A percentile compares a stretch with the other conserved stretches of the same genome.
These are phyloP conservation scores for Nomada flava DNA, from an alignment of 2,888 invertebrate species.

Conservation along the genomic window DNA sequence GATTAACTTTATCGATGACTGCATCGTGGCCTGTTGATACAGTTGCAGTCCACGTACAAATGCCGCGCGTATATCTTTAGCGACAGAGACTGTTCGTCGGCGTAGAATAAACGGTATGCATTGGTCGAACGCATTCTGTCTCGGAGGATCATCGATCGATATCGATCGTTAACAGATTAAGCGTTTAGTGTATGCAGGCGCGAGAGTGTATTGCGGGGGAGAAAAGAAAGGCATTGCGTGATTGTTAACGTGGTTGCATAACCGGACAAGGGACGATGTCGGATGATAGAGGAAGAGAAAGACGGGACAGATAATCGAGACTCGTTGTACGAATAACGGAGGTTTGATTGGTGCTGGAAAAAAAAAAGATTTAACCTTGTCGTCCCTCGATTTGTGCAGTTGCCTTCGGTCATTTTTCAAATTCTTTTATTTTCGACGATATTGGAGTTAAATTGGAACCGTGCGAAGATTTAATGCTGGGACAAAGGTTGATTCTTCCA, in stretches of 20 bases:
- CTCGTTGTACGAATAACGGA: conserved; percentile 41
- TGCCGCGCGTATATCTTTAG: not conserved
- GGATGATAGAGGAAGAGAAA: conserved; percentile 17
- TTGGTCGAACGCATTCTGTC: conserved; percentile 22
- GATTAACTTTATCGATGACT: conserved; percentile 58
- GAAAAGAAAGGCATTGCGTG: conserved; percentile 40
- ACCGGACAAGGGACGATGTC: conserved; percentile 28
- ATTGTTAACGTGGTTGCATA: conserved; percentile 33
- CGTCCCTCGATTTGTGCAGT: conserved; percentile 1
- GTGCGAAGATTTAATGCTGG: not conserved
- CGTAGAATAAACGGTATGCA: conserved; percentile 20
- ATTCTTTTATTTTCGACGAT: not conserved
- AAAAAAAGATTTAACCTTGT: conserved; percentile 20
- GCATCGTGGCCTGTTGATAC: conserved; percentile 30
- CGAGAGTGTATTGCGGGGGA: not conserved
- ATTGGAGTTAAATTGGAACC: not conserved
- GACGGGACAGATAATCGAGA: conserved; percentile 24
- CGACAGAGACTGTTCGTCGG: not conserved
- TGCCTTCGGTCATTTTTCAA: not conserved
- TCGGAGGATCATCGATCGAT: conserved; percentile 5
- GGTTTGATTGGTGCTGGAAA: conserved; percentile 17
- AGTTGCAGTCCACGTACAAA: conserved; percentile 11
- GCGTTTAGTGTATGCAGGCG: not conserved
- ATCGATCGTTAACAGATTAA: conserved; percentile 21
- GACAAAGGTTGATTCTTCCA: not conserved